Conservation (phyloP, 2,113 vertebrate genomes). For the Halcyon malimbica region DNA sequence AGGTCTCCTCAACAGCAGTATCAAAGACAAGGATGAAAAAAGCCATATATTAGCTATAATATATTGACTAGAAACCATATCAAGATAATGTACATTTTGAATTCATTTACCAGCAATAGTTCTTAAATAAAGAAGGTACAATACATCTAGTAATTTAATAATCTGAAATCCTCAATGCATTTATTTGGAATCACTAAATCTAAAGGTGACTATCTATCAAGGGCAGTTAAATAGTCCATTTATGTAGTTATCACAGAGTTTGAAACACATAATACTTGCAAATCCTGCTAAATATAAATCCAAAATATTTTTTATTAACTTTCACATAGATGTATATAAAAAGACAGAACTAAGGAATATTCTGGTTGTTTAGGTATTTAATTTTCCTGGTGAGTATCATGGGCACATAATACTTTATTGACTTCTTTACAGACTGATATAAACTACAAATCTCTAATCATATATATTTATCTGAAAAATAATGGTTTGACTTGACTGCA, state of each 20-base stretch:
- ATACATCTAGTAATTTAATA: neutral
- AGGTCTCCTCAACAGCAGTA: neutral
- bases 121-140: neutral
- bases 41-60: neutral
- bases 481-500: neutral
- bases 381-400: neutral
- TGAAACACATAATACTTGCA: neutral
- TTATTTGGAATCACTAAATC: neutral
- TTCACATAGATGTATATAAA: neutral
- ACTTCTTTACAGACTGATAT: neutral
- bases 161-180: neutral
- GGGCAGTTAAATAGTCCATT: neutral
- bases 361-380: neutral
- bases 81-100: neutral
- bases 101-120: neutral
- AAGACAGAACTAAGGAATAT: neutral
- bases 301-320: neutral
- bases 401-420: neutral
- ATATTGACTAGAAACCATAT: neutral
- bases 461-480: neutral
- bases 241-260: neutral
- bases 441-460: neutral
- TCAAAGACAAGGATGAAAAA: neutral
- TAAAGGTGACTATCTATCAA: neutral
- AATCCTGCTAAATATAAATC: neutral